These are phyloP conservation scores for Silurus glanis DNA, from an alignment of 2,113 vertebrate species.

Conservation along the genomic window DNA sequence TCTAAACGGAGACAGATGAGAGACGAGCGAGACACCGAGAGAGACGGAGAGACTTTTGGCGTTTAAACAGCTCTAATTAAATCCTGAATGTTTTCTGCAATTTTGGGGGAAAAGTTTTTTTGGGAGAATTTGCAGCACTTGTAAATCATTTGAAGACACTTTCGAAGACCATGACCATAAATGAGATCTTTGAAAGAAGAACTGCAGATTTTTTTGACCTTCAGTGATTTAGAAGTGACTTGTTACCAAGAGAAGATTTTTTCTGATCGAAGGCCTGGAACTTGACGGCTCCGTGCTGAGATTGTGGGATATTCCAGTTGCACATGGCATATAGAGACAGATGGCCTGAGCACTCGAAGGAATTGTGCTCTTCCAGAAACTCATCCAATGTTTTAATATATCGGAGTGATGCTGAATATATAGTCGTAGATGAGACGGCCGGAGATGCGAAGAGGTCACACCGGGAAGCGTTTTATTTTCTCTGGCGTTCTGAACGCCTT, in stretches of 20 bases:
- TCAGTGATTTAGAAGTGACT: background rate
- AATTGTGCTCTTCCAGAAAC: constrained; percentile 3
- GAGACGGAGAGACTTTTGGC: constrained; percentile 35
- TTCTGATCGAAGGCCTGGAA: background rate
- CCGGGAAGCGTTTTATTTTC: background rate
- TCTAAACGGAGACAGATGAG: constrained; percentile 21
- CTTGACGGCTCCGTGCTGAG: background rate
- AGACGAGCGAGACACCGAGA: background rate
- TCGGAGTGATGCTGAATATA: background rate
- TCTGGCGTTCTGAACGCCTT: background rate
- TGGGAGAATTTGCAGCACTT: constrained; percentile 48
- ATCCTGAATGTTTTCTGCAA: constrained; percentile 59
- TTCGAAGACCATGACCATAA: too few species aligned
- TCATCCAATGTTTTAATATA: background rate
- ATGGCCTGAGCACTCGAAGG: background rate
- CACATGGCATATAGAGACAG: background rate
- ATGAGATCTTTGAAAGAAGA: too few species aligned
- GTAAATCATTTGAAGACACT: constrained; percentile 29
- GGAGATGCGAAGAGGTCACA: constrained; percentile 6
- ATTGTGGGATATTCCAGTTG: constrained; percentile 28
- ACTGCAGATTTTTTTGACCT: too few species aligned
- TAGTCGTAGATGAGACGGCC: background rate
- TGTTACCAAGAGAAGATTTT: background rate
- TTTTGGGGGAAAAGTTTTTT: constrained; percentile 14
- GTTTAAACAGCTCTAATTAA: constrained; percentile 67